Evolutionary conservation across 2,797 vertebrate genomes (phyloP).

Genomic region (Uromys caudimaculatus): DNA sequence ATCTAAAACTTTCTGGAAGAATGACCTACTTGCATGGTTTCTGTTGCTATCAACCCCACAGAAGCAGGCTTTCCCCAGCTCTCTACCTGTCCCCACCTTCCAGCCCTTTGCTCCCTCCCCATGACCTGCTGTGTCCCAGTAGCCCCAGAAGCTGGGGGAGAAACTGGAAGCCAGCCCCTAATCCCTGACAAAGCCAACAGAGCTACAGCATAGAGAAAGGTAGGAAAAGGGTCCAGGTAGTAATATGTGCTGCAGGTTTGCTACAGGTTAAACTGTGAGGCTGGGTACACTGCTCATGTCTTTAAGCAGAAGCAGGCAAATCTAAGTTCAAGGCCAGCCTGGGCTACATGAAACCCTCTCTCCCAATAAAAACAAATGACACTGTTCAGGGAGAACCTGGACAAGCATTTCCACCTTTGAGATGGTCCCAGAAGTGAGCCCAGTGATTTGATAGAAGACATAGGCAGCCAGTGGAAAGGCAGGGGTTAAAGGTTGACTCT

Average conservation of each 20-base stretch:
- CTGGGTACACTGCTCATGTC: background rate
- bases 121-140: background rate
- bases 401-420: background rate
- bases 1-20: constrained; percentile 5
- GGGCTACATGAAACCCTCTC: background rate
- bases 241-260: background rate
- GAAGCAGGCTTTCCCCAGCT: background rate
- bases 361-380: background rate
- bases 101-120: background rate
- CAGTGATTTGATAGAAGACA: background rate
- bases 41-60: background rate
- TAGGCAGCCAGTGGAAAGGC: background rate
- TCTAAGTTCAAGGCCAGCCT: background rate
- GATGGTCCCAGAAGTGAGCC: too few species aligned
- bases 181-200: background rate
- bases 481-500: too few species aligned
- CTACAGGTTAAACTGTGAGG: background rate
- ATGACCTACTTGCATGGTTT: background rate
- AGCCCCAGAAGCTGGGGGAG: background rate
- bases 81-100: background rate
- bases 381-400: background rate
- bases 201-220: background rate
- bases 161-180: background rate
- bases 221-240: background rate
- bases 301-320: background rate